Conservation (phyloP, 2,113 vertebrate species). For the Brachirus orientalis region DNA sequence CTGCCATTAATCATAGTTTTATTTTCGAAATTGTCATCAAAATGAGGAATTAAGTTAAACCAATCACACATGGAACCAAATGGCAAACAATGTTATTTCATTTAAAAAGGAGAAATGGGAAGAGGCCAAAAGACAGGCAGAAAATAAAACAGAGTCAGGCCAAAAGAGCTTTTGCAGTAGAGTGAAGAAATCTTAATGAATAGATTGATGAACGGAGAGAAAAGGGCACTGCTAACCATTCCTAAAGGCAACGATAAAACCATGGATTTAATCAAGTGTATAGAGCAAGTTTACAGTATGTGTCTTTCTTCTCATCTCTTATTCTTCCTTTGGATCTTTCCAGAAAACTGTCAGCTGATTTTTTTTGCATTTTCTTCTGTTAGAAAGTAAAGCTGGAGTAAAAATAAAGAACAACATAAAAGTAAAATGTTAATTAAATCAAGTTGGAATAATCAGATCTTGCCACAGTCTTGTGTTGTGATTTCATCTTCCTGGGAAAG, state of each 20-base stretch:
- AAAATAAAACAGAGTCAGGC: not conserved
- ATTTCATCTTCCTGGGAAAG: conserved; percentile 42
- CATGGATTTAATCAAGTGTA: conserved; percentile 45
- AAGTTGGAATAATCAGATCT: conserved; percentile 34
- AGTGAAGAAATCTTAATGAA: conserved; percentile 45
- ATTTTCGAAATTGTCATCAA: not conserved
- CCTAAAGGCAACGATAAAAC: conserved; percentile 37
- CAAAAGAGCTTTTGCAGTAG: conserved; percentile 4
- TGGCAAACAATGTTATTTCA: not conserved
- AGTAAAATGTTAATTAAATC: conserved; percentile 23
- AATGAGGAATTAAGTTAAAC: not conserved
- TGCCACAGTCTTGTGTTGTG: conserved; percentile 21
- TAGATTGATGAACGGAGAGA: conserved; percentile 36
- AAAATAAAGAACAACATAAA: not conserved
- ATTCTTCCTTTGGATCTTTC: conserved; percentile 7
- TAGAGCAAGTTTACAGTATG: conserved; percentile 18
- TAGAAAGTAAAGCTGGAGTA: not conserved
- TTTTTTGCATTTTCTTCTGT: conserved; percentile 1
- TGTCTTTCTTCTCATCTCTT: conserved; percentile 9
- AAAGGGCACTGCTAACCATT: conserved; percentile 36
- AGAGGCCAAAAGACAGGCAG: conserved; percentile 6
- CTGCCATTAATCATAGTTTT: not conserved
- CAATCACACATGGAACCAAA: not conserved
- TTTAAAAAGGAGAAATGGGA: not conserved
- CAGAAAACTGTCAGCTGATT: conserved; percentile 15